Conservation (phyloP, 1,140 invertebrate genomes). For the honey bee (Apis mellifera) region Amel_HAv3.1 CM009935.2:12887501-12888000, state of each 20-base stretch:
- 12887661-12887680: slow-evolving; percentile 22
- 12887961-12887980: too few relatives aligned
- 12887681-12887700: neutral
- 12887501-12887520: neutral
- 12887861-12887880: neutral
- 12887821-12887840: neutral
- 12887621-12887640: neutral
- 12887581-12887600: slow-evolving; percentile 16
- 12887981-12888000: neutral
- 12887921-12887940: too few relatives aligned
- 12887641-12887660: neutral
- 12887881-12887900: neutral
- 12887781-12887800: slow-evolving; percentile 10
- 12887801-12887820: neutral
- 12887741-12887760: slow-evolving; percentile 14
- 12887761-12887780: too few relatives aligned
- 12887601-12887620: neutral
- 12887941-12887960: too few relatives aligned
- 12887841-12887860: neutral
- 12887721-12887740: slow-evolving; percentile 29
- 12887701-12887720: slow-evolving; percentile 12
- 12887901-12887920: neutral
- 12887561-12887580: slow-evolving; percentile 29
- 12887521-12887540: too few relatives aligned
- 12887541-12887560: slow-evolving; percentile 9